Evolutionary conservation across 2,888 invertebrate species (phyloP), one percentile per base, ranked within the genome.

Genomic region (Ischnus inquisitorius): DNA sequence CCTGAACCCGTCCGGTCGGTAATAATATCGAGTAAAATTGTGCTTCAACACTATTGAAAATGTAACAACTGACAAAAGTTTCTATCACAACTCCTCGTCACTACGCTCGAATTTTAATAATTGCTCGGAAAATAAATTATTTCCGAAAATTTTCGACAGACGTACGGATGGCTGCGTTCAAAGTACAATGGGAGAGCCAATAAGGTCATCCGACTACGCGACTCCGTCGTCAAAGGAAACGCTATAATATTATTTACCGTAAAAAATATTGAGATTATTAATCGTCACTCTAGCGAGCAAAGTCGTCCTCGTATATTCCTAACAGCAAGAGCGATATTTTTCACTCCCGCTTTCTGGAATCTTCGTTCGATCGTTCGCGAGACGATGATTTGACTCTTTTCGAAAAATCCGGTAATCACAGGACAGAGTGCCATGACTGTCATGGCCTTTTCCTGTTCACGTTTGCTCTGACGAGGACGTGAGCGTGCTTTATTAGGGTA

Each of bases 381-480:
- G 78, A 83, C 46, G 39, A 25, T 51, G 34, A 67, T 62, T 89
- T 89, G 91, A 91, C 82, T 88, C 75, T 48, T 82, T 77, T 68
- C 54, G 77, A 81, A 85, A n/a, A 86, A 85, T 88, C 90, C 89
- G 90, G 88, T 72, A 85, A 86, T 88, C 86, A 87, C 87, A 79
- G 88, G 74, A 82, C 77, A 78, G 77, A 74, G 75, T 84, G 86
- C 85, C 85, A 86, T 83, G 60, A 87, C 79, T 89, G 88, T 89
- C 87, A 93, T 94, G 94, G 93, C 92, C 93, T 93, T 94, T 94
- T 94, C 94, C 94, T 93, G 93, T 94, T 93, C 91, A 92, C 92
- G 93, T 91, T 88, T 91, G 90, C 87, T 88, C 87, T 87, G 86
- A 87, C 86, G 92, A 90, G 87, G 91, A 92, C 93, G 91, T 91